phyloP scores from a whole-genome alignment of 2,797 vertebrate species.

The Selene dorsalis region DNA sequence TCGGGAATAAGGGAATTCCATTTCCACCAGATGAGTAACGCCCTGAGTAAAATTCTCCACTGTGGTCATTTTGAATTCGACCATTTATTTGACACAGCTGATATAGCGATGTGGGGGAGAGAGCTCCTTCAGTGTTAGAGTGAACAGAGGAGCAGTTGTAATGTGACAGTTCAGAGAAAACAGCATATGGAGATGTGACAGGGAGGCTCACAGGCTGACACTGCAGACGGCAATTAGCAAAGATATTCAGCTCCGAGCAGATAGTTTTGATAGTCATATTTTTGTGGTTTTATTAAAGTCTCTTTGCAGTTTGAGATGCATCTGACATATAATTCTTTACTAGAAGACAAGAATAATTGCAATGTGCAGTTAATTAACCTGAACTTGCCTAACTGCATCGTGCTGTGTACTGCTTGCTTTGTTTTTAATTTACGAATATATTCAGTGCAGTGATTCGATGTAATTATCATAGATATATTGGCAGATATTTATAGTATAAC shows the following conservation, averaged over 20 bases:
- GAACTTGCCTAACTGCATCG: background rate
- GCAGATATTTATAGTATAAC: constrained; percentile 25
- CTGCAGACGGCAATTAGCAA: constrained; percentile 62
- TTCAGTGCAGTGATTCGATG: constrained; percentile 9
- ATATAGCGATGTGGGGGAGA: constrained; percentile 47
- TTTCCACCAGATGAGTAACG: constrained; percentile 75
- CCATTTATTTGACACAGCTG: constrained; percentile 70
- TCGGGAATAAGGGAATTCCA: constrained; percentile 72
- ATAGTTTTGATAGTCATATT: constrained; percentile 35
- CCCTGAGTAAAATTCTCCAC: constrained; percentile 68
- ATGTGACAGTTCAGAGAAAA: constrained; percentile 55
- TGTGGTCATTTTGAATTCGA: constrained; percentile 72
- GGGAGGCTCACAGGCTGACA: constrained; percentile 38
- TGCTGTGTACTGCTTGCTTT: background rate
- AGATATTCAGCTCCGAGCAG: constrained; percentile 43
- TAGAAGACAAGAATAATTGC: constrained; percentile 6
- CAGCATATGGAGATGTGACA: constrained; percentile 72
- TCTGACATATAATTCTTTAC: constrained; percentile 15
- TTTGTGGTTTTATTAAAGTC: constrained; percentile 43
- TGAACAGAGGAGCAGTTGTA: constrained; percentile 41
- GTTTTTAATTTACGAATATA: constrained; percentile 20
- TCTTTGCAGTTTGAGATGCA: constrained; percentile 29
- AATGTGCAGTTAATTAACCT: constrained; percentile 22
- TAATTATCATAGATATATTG: constrained; percentile 20
- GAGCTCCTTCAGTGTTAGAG: constrained; percentile 45